Evolutionary conservation across 2,797 vertebrate genomes (phyloP).

Genomic region (Eulemur albifrons): DNA sequence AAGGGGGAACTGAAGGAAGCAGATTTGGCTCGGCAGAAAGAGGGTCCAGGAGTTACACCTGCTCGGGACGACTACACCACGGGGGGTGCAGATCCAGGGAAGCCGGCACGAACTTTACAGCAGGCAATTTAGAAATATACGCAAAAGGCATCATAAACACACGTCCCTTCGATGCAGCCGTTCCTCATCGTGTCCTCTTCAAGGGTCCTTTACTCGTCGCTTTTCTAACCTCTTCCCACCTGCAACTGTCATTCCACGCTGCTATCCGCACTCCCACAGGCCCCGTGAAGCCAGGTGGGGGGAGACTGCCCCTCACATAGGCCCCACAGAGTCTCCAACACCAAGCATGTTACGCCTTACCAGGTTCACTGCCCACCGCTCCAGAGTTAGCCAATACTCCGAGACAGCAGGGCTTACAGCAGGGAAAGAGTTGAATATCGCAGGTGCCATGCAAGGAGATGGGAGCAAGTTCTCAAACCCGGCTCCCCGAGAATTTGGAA

Average conservation of each 20-base stretch:
- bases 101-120: background rate
- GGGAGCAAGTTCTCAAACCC: background rate
- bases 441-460: background rate
- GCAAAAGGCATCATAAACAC: background rate
- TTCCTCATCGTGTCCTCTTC: background rate
- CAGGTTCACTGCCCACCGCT: background rate
- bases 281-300: too few relatives aligned
- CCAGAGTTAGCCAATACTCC: background rate
- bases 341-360: background rate
- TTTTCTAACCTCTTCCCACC: background rate
- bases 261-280: background rate
- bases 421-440: background rate
- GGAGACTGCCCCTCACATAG: background rate
- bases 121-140: too few relatives aligned
- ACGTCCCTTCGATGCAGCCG: too few relatives aligned
- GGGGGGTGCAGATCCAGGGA: rapidly evolving
- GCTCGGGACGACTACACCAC: background rate
- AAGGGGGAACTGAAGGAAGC: background rate
- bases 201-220: background rate
- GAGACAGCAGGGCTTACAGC: background rate
- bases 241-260: background rate
- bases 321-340: background rate
- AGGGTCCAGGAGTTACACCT: background rate
- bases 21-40: background rate
- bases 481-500: background rate